phyloP scores from a whole-genome alignment of 2,113 vertebrate species.

The Mobula birostris region DNA sequence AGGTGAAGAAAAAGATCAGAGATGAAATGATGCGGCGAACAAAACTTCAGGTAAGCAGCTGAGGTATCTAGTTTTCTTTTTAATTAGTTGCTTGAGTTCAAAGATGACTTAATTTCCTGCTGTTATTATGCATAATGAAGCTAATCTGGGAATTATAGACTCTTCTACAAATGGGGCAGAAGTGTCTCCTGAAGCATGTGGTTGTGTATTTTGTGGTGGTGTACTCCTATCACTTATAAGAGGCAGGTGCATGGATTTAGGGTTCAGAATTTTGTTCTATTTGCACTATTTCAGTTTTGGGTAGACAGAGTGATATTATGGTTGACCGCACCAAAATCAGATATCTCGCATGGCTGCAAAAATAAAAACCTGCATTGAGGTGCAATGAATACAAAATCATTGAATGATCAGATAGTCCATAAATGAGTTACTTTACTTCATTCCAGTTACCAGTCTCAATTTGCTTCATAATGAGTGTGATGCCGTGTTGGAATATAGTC shows the following conservation, averaged over 20 bases:
- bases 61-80: no score
- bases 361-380: not conserved
- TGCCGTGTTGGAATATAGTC: not conserved
- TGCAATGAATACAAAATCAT: not conserved
- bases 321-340: not conserved
- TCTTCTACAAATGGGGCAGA: no score
- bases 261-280: no score
- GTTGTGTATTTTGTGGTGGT: no score
- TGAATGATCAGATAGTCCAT: not conserved
- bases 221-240: no score
- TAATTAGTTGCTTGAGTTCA: no score
- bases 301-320: not conserved
- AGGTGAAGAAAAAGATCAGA: constrained; percentile 48
- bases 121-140: no score
- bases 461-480: not conserved
- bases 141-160: no score
- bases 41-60: constrained; percentile 46
- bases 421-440: not conserved
- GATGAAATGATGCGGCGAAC: constrained; percentile 41
- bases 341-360: not conserved
- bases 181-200: no score
- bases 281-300: no score
- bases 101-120: no score
- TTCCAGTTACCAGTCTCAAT: not conserved
- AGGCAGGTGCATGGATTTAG: no score